Evolutionary conservation across 2,888 invertebrate species (phyloP).

Genomic region (Chironomus riparius): DNA sequence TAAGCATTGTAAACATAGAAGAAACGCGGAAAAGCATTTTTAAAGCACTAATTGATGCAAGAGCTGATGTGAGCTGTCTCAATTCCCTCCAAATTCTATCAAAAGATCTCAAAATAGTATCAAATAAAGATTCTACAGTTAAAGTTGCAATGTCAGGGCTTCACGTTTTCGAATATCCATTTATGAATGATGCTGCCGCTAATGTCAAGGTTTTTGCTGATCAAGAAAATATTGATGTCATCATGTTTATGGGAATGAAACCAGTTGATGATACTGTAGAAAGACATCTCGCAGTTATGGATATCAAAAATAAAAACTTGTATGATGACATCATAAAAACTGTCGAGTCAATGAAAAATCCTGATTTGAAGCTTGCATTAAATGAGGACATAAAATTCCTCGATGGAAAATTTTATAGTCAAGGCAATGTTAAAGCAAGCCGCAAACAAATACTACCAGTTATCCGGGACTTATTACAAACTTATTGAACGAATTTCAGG

Average conservation of each 20-base stretch:
- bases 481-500: conserved; percentile 22
- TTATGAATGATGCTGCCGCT: conserved; percentile 42
- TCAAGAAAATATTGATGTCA: conserved; percentile 40
- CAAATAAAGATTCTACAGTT: conserved; percentile 45
- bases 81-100: conserved; percentile 57
- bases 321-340: conserved; percentile 30
- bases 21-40: conserved; percentile 43
- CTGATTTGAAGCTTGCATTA: conserved; percentile 40
- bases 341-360: conserved; percentile 38
- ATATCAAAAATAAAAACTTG: conserved; percentile 33
- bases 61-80: conserved; percentile 57
- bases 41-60: conserved; percentile 50
- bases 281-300: conserved; percentile 53
- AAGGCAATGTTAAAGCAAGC: conserved; percentile 51
- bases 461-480: conserved; percentile 44
- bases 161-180: conserved; percentile 43
- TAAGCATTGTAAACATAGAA: conserved; percentile 39
- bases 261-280: conserved; percentile 42
- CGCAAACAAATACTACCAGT: conserved; percentile 62
- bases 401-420: conserved; percentile 47
- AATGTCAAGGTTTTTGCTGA: conserved; percentile 47
- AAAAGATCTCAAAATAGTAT: conserved; percentile 65
- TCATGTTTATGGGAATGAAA: conserved; percentile 56
- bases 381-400: conserved; percentile 38
- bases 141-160: conserved; percentile 47